Conservation (phyloP, 2,888 invertebrate species). For the Eilema griseolum region DNA sequence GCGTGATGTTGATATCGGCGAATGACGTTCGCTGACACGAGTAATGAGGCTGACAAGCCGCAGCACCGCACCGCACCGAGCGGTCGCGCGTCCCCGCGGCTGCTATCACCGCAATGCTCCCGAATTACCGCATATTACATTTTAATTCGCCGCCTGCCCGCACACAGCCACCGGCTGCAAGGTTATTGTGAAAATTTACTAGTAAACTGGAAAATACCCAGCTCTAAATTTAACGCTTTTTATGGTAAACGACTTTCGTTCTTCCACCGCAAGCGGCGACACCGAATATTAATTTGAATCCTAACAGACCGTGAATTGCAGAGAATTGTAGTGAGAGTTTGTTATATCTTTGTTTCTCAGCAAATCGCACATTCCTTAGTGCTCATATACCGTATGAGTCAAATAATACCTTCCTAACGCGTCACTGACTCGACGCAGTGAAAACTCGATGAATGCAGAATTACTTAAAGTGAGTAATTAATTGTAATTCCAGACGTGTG, state of each 20-base stretch:
- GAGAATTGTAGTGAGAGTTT: conserved; percentile 53
- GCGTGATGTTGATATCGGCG: conserved; percentile 26
- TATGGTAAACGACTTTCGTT: conserved; percentile 46
- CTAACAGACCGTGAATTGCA: conserved; percentile 54
- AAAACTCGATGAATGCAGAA: conserved; percentile 44
- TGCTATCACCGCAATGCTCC: conserved; percentile 57
- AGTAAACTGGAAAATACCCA: conserved; percentile 56
- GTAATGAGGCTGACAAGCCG: conserved; percentile 61
- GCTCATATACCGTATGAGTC: conserved; percentile 31
- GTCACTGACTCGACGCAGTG: conserved; percentile 26
- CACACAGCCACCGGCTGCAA: conserved; percentile 39
- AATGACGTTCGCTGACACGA: conserved; percentile 30
- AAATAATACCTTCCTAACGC: conserved; percentile 16
- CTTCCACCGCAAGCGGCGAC: conserved; percentile 35
- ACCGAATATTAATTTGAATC: conserved; percentile 48
- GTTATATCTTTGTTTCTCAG: conserved; percentile 47
- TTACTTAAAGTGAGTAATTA: conserved; percentile 48
- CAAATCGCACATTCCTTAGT: conserved; percentile 45
- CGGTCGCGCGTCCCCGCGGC: conserved; percentile 51
- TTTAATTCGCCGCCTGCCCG: conserved; percentile 71
- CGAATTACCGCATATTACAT: conserved; percentile 82
- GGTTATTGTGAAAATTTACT: conserved; percentile 63
- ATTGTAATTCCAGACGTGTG: conserved; percentile 46
- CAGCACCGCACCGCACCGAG: conserved; percentile 53
- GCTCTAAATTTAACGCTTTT: conserved; percentile 53